These are phyloP conservation scores for Chionis minor DNA, from an alignment of 2,113 vertebrate species.

Conservation along the genomic window DNA sequence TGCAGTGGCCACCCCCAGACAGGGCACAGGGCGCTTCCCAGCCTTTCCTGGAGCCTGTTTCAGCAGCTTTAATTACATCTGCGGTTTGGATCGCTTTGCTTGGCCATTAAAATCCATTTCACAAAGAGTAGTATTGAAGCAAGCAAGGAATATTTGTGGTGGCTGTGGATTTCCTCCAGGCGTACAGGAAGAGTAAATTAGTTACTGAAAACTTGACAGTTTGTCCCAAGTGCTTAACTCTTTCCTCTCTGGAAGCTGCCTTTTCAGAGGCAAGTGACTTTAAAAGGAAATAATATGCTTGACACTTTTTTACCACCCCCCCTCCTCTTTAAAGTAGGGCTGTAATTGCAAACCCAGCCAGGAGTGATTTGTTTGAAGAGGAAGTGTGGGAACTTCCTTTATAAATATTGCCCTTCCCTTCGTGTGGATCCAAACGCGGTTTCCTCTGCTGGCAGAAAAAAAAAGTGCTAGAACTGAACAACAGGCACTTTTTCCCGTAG, in stretches of 20 bases:
- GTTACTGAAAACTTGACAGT: slow-evolving; percentile 62
- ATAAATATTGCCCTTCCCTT: slow-evolving; percentile 59
- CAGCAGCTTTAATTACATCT: slow-evolving; percentile 36
- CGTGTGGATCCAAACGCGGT: not conserved
- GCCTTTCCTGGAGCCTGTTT: not conserved
- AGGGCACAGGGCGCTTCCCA: not conserved
- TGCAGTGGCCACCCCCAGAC: accelerated
- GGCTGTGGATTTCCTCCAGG: slow-evolving; percentile 67
- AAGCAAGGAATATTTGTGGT: slow-evolving; percentile 54
- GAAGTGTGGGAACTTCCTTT: slow-evolving; percentile 67
- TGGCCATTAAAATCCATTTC: slow-evolving; percentile 61
- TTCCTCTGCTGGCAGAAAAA: not conserved
- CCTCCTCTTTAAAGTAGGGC: not conserved
- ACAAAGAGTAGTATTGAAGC: slow-evolving; percentile 53
- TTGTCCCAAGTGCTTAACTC: slow-evolving; percentile 43
- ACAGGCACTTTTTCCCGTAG: not conserved
- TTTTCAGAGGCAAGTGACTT: slow-evolving; percentile 14
- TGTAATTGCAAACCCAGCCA: slow-evolving; percentile 42
- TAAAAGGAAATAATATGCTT: not conserved
- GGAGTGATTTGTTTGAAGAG: slow-evolving; percentile 55
- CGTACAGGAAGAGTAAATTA: slow-evolving; percentile 64
- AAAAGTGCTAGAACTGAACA: not conserved
- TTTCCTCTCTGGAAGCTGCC: not conserved
- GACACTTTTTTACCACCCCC: not conserved
- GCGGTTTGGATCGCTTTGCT: slow-evolving; percentile 47